A percentile compares a stretch with the other conserved stretches of the same genome.
Conservation (phyloP, 2,113 vertebrate genomes). For the Echinops telfairi region DNA sequence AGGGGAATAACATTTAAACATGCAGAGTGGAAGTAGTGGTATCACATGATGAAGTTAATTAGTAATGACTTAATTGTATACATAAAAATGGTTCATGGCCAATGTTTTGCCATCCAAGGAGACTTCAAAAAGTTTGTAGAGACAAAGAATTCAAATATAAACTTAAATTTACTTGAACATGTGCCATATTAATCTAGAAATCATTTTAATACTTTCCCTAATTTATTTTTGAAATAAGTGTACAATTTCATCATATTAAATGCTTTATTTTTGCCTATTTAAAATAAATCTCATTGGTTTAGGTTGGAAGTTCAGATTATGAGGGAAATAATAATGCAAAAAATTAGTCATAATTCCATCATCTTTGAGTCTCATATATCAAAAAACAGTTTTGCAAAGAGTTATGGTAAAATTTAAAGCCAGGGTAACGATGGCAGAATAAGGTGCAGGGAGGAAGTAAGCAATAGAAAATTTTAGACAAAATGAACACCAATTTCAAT, state of each 20-base stretch:
- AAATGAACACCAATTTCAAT: constrained; percentile 49
- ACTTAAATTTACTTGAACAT: too few relatives aligned
- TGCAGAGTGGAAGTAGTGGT: neutral
- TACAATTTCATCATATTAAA: constrained; percentile 1
- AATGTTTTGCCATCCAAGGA: neutral
- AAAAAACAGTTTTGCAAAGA: constrained; percentile 12
- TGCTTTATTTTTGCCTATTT: constrained; percentile 40
- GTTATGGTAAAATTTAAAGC: constrained; percentile 34
- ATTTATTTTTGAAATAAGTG: constrained; percentile 19
- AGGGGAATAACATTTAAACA: neutral
- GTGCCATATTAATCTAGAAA: too few relatives aligned
- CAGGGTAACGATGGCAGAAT: constrained; percentile 37
- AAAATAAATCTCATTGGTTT: constrained; percentile 27
- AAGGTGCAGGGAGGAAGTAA: neutral
- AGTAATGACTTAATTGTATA: neutral
- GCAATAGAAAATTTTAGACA: constrained; percentile 24
- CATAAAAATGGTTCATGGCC: neutral
- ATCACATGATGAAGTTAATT: neutral
- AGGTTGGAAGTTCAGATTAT: neutral
- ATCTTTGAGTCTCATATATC: constrained; percentile 42
- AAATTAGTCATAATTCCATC: constrained; percentile 16
- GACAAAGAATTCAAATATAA: too few relatives aligned
- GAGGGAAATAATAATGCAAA: neutral
- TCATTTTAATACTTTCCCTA: neutral
- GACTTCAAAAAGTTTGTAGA: too few relatives aligned